These are phyloP conservation scores for Ovis canadensis DNA, from an alignment of 2,113 vertebrate genomes.

Conservation along the genomic window DNA sequence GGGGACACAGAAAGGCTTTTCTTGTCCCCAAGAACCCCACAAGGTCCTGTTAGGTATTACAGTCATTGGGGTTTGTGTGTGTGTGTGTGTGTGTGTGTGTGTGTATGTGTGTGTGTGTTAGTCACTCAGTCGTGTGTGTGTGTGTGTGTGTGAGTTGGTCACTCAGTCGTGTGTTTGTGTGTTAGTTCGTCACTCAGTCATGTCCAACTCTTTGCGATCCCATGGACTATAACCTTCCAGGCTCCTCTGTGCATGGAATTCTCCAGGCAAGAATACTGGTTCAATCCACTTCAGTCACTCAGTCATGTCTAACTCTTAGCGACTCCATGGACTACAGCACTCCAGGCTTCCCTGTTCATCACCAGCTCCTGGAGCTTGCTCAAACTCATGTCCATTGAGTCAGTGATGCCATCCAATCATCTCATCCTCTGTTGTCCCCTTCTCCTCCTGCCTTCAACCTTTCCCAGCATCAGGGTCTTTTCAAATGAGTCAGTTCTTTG, in stretches of 20 bases:
- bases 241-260: neutral
- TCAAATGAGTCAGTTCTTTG: neutral
- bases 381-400: neutral
- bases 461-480: neutral
- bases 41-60: neutral
- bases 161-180: neutral
- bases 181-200: neutral
- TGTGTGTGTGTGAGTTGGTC: neutral
- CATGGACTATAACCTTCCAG: neutral
- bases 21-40: neutral
- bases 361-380: neutral
- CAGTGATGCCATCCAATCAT: neutral
- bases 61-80: neutral
- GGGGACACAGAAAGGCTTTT: neutral
- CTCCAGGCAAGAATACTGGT: neutral
- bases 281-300: neutral
- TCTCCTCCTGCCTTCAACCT: neutral
- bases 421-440: neutral
- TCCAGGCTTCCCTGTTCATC: neutral
- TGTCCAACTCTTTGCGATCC: neutral
- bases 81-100: neutral
- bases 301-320: neutral
- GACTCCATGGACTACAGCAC: neutral
- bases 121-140: neutral
- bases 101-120: neutral